phyloP scores from a whole-genome alignment of 2,113 vertebrate genomes.

The Axis porcinus region DNA sequence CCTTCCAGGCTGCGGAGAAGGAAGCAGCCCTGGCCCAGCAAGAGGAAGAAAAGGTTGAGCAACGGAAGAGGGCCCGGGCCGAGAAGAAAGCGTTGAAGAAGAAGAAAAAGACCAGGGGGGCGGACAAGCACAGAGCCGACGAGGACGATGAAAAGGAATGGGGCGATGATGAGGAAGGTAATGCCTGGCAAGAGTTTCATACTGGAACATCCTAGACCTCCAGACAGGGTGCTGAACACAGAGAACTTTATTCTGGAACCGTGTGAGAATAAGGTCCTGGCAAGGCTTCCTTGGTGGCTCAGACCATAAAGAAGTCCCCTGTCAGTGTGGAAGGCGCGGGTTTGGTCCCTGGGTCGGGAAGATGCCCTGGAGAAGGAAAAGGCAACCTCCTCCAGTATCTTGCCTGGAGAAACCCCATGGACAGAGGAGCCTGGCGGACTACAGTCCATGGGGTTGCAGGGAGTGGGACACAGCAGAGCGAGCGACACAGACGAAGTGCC shows the following conservation, averaged over 20 bases:
- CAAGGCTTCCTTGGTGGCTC: not conserved
- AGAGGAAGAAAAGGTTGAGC: slow-evolving; percentile 88
- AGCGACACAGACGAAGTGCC: rapidly evolving
- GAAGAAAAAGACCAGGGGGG: slow-evolving; percentile 78
- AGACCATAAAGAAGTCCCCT: not conserved
- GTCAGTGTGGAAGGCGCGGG: rapidly evolving
- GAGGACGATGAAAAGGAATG: slow-evolving; percentile 84
- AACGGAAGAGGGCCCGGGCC: slow-evolving; percentile 84
- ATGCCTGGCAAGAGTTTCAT: not conserved
- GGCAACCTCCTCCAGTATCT: not conserved
- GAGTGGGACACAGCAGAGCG: not conserved
- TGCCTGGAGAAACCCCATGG: not conserved
- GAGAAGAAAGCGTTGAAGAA: slow-evolving; percentile 91
- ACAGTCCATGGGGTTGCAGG: not conserved
- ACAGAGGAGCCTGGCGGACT: not conserved
- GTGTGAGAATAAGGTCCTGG: not conserved
- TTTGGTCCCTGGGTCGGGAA: not conserved
- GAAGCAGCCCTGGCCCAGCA: slow-evolving; percentile 88
- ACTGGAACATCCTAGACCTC: rapidly evolving
- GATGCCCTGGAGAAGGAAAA: not conserved
- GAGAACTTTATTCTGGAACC: not conserved
- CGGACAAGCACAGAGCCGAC: slow-evolving; percentile 86
- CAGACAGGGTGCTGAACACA: rapidly evolving
- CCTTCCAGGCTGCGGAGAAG: slow-evolving; percentile 89
- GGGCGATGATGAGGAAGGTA: slow-evolving; percentile 88